Evolutionary conservation across 2,113 vertebrate species (phyloP).

Genomic region (Neolamprologus longior): DNA sequence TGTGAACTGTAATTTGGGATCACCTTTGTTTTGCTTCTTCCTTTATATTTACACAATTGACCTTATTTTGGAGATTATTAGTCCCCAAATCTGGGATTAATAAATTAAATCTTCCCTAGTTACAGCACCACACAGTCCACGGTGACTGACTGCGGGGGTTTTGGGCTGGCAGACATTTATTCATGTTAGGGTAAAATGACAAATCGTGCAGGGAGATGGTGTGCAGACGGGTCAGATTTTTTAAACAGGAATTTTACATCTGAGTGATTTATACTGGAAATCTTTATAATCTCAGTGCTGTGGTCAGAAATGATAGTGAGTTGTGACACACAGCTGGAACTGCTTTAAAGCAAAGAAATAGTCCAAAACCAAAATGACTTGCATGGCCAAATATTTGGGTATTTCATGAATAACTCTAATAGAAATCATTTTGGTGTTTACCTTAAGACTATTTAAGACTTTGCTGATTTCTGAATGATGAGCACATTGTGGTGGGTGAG

Average conservation of each 20-base stretch:
- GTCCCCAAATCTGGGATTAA: neutral
- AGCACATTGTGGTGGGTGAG: neutral
- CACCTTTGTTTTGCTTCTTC: neutral
- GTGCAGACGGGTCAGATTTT: accelerated
- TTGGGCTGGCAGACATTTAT: neutral
- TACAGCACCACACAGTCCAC: neutral
- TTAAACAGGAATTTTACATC: neutral
- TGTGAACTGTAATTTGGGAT: neutral
- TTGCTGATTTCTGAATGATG: neutral
- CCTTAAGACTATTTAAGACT: neutral
- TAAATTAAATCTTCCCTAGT: neutral
- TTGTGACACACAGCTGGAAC: neutral
- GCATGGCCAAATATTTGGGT: neutral
- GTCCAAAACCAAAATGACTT: neutral
- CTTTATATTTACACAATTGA: neutral
- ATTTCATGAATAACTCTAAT: neutral
- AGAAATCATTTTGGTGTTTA: neutral
- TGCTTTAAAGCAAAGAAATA: neutral
- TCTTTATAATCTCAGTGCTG: neutral
- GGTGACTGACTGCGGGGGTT: accelerated
- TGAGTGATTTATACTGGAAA: neutral
- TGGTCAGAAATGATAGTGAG: neutral
- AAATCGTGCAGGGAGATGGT: neutral
- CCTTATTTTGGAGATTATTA: neutral
- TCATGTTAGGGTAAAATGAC: neutral